Base-by-base conservation (phyloP, 2,888 invertebrate genomes). In the Pharmacophagus antenor region DNA sequence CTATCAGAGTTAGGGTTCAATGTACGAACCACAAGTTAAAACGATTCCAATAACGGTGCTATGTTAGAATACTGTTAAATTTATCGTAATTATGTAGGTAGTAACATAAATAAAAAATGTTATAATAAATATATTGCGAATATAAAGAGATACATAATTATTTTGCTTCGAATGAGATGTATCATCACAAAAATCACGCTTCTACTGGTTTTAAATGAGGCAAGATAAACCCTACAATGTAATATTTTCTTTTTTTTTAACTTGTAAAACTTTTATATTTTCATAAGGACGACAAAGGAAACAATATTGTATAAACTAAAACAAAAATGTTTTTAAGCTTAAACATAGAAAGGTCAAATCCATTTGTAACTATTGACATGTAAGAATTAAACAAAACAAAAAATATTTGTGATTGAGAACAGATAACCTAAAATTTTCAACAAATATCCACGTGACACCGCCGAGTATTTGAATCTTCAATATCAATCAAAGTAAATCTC, bases 401-500 rank as follows among this genome's bases (percentile, higher is more conserved):
- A 27, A 31, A n/a, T 5, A 4, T 4, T n/a, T 31, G 4, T 2
- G 0, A 4, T 37, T n/a, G 1, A 37, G 5, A 37, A 37, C n/a
- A 25, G 25, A 56, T 52, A 54, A 56, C 50, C 51, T 55, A 46
- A 50, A 54, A 1, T 6, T 18, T 57, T 20, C 46, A 51, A n/a
- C 12, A 47, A 5, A 3, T 17, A 37, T 21, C 23, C 57, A 54
- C 53, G 57, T 57, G 57, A 48, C 44, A 18, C 10, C 27, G 41
- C n/a, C 4, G 37, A 17, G 27, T 22, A 2, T 48, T 47, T 23
- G 22, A 20, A 25, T 4, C 21, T 73, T 67, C 69, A 73, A 70
- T 53, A 80, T 82, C 80, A 65, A 61, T 75, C 67, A 61, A 88
- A 88, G 70, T 77, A 78, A 84, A 88, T 88, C 84, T 86, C 81